These are phyloP conservation scores for Drosophila pandora DNA, from an alignment of 1,140 invertebrate genomes.

Conservation along the genomic window DNA sequence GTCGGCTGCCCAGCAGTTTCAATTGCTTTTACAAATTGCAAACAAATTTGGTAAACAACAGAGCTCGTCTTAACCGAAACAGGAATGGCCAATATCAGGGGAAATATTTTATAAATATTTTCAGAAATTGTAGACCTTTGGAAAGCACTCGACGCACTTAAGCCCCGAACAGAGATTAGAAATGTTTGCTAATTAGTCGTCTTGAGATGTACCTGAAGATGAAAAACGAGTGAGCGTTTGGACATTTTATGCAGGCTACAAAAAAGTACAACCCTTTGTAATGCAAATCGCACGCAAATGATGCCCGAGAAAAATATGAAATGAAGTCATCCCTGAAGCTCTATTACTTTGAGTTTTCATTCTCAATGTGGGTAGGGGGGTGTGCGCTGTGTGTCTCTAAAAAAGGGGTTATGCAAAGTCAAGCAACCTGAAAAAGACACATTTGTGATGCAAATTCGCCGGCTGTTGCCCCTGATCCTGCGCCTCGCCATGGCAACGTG, in stretches of 20 bases:
- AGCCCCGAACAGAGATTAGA: conserved; percentile 34
- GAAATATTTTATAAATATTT: background rate
- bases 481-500: conserved; percentile 66
- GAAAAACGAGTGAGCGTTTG: background rate
- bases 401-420: conserved; percentile 81
- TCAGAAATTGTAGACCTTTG: background rate
- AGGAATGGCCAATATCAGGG: background rate
- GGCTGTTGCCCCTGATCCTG: conserved; percentile 13
- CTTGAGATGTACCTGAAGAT: conserved; percentile 46
- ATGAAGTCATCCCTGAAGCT: conserved; percentile 58
- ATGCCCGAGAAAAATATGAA: conserved; percentile 74
- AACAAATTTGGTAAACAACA: conserved; percentile 50
- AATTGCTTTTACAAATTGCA: conserved; percentile 71
- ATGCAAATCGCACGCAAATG: conserved; percentile 77
- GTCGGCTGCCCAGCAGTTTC: conserved; percentile 26
- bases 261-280: conserved; percentile 62
- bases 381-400: conserved; percentile 27
- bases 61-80: conserved; percentile 10
- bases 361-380: conserved; percentile 2
- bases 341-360: conserved; percentile 57
- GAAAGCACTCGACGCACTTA: conserved; percentile 20
- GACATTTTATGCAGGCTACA: conserved; percentile 50
- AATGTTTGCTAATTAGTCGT: conserved; percentile 60
- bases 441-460: conserved; percentile 80
- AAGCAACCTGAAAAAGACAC: conserved; percentile 82